phyloP scores from a whole-genome alignment of 2,888 invertebrate genomes.

The Drosophila villosipedis region DNA sequence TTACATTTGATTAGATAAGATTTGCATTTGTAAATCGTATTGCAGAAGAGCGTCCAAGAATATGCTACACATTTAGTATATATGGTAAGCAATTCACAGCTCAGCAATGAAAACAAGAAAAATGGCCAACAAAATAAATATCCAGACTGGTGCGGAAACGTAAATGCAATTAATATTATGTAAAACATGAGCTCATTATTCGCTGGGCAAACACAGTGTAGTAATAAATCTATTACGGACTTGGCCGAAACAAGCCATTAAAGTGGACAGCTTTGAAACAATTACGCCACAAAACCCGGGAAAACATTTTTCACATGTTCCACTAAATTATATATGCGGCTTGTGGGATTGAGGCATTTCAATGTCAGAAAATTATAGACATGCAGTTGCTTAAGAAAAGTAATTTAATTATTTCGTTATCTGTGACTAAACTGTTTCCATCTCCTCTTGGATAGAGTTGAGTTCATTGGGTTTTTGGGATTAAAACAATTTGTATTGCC shows the following conservation, averaged over 20 bases:
- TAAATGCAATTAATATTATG: slow-evolving; percentile 29
- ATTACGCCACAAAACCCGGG: slow-evolving; percentile 32
- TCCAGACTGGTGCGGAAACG: slow-evolving; percentile 32
- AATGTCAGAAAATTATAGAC: slow-evolving; percentile 29
- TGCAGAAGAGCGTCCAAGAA: slow-evolving; percentile 20
- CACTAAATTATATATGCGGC: slow-evolving; percentile 24
- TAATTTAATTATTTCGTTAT: slow-evolving; percentile 1
- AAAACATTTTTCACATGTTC: slow-evolving; percentile 48
- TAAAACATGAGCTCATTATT: slow-evolving; percentile 45
- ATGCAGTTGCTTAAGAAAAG: slow-evolving; percentile 2
- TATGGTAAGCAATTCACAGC: slow-evolving; percentile 1
- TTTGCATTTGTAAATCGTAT: slow-evolving; percentile 39
- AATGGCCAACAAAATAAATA: not conserved
- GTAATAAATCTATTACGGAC: slow-evolving; percentile 45
- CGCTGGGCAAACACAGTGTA: slow-evolving; percentile 18
- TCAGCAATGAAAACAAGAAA: slow-evolving; percentile 5
- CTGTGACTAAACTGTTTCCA: not conserved
- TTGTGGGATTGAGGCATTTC: slow-evolving; percentile 13
- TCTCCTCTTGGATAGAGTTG: not conserved
- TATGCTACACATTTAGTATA: slow-evolving; percentile 9
- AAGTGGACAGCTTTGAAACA: slow-evolving; percentile 21
- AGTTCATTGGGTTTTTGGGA: not conserved
- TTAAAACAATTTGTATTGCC: not conserved
- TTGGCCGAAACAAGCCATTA: slow-evolving; percentile 35
- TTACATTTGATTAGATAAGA: slow-evolving; percentile 52